Conservation (phyloP, 2,888 invertebrate genomes). For the Hypercompe scribonia region DNA sequence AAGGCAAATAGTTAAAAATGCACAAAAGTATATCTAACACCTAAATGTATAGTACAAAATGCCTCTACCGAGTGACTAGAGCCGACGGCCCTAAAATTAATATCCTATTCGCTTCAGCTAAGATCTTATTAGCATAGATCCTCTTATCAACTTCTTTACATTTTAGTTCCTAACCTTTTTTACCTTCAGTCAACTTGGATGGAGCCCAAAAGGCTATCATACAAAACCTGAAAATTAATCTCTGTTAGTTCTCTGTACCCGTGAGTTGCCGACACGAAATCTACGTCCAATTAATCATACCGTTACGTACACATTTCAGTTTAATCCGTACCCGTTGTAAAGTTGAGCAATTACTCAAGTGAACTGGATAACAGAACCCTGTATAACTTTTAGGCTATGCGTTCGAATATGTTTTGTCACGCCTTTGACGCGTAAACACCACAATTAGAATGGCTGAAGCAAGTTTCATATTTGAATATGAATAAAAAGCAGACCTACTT, state of each 20-base stretch:
- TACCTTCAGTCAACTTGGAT: neutral
- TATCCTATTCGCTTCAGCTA: no score
- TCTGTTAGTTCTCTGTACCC: constrained; percentile 21
- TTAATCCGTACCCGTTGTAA: constrained; percentile 33
- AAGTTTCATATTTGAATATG: neutral
- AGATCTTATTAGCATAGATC: no score
- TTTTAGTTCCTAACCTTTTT: neutral
- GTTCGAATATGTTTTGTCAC: constrained; percentile 4
- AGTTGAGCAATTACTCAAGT: constrained; percentile 50
- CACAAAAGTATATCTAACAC: no score
- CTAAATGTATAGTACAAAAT: no score
- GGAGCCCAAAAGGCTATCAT: neutral
- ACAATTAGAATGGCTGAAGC: neutral
- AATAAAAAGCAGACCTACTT: neutral
- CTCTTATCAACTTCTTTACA: neutral
- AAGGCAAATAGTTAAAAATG: neutral
- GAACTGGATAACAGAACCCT: constrained; percentile 33
- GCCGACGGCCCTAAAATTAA: no score
- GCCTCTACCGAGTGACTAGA: no score
- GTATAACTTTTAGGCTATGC: constrained; percentile 21
- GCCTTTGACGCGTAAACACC: neutral
- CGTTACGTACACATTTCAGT: constrained; percentile 26
- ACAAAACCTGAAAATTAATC: constrained; percentile 29
- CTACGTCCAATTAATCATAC: constrained; percentile 43
- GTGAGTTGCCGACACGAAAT: constrained; percentile 30